These are phyloP conservation scores for Drosophila parthenogenetica DNA, from an alignment of 2,888 invertebrate genomes.

Conservation along the genomic window DNA sequence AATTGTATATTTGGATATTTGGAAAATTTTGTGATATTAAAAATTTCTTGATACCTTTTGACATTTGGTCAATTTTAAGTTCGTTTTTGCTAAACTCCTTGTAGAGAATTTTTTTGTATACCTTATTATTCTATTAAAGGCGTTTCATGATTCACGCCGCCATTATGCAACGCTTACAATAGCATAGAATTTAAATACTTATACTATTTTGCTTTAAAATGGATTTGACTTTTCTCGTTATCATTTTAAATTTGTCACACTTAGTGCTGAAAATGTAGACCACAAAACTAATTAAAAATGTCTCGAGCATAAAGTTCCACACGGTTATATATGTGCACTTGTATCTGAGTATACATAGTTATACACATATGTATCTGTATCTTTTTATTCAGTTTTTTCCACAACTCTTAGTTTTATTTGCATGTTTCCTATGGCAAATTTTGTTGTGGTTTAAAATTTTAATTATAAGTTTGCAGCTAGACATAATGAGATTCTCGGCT, in stretches of 20 bases:
- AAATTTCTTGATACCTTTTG: too few species aligned
- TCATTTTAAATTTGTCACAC: not conserved
- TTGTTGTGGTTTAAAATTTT: conserved; percentile 73
- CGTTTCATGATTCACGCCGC: too few species aligned
- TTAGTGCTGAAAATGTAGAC: conserved; percentile 25
- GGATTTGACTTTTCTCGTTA: not conserved
- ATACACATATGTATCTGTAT: conserved; percentile 4
- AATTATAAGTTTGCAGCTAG: conserved; percentile 75
- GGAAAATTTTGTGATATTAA: not conserved
- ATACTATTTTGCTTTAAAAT: too few species aligned
- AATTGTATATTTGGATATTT: too few species aligned
- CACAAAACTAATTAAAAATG: conserved; percentile 79
- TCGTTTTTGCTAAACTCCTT: not conserved
- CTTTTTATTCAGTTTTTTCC: conserved; percentile 14
- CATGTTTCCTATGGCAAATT: conserved; percentile 30
- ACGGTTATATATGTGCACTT: not conserved
- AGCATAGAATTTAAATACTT: too few species aligned
- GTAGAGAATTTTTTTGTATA: not conserved
- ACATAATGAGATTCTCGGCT: conserved; percentile 70
- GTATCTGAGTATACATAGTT: not conserved
- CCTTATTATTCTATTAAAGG: not conserved
- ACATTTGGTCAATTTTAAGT: not conserved
- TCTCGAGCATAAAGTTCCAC: conserved; percentile 45
- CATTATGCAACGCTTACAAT: not conserved
- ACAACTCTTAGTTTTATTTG: conserved; percentile 4